Evolutionary conservation across 2,113 vertebrate genomes (phyloP), one percentile per base, ranked within the genome.

Genomic region (Hippolais icterina): DNA sequence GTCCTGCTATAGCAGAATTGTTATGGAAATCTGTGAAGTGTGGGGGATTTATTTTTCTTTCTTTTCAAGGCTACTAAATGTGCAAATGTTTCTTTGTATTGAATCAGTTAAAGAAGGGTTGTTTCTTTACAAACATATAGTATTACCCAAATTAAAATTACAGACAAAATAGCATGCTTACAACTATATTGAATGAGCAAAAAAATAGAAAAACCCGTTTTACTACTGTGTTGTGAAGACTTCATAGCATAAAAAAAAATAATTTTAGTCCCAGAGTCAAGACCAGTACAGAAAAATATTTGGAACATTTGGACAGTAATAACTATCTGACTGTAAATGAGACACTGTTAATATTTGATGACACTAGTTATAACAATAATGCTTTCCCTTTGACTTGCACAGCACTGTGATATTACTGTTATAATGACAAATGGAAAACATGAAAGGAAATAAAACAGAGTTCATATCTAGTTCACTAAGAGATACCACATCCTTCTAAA

Each of bases 281-380:
- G 80, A 66, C 2, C 6, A 65, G 14, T 41, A 29, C 5, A 42
- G 54, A 88, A 88, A 79, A 86, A 50, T 23, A 60, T 35, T 61
- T 74, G 18, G 42, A 71, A 66, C 8, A n/a, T 79, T 89, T 70
- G 19, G 22, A 56, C 39, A 90, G 12, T 60, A 86, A 89, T 93
- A 95, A 93, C 83, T 86, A 93, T 84, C 93, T 95, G 65, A 86
- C 52, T 93, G 15, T 93, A 94, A 96, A 95, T 80, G 46, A 95
- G 16, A 15, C 53, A 49, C 57, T 44, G 37, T 96, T 96, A 97
- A 94, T 93, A 96, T 96, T 89, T 97, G 90, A 94, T 97, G 69
- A 78, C 57, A 46, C 42, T 77, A 74, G 89, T 16, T 94, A 91
- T 83, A 94, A 83, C 27, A 93, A 16, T 76, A 88, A 72, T 57